Conservation (phyloP, 2,797 vertebrate genomes). For the Crenuchus spilurus region DNA sequence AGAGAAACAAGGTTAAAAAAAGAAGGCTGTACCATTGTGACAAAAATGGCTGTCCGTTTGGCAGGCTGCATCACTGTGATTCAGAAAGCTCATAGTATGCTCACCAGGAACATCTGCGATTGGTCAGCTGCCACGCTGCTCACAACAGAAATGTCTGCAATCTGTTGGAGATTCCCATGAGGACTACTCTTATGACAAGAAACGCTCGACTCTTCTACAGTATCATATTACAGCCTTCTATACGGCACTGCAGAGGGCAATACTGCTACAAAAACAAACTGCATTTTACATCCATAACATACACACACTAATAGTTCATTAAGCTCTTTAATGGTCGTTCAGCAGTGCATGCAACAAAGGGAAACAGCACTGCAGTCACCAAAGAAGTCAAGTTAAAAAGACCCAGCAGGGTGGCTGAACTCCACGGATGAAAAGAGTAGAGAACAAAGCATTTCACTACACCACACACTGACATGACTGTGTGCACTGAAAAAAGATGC, state of each 20-base stretch:
- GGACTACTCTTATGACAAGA: not conserved
- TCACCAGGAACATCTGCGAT: conserved; percentile 1
- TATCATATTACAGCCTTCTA: not conserved
- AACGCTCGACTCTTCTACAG: not conserved
- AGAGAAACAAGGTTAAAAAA: not conserved
- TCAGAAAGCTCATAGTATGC: not conserved
- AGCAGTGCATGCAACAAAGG: not conserved
- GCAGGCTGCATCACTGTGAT: not conserved
- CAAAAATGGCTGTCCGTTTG: not conserved
- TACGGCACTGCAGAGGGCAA: not conserved
- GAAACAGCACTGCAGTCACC: not conserved
- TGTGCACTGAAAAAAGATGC: not conserved
- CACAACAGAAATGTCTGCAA: not conserved
- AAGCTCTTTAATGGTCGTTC: not conserved
- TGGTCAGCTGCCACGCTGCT: conserved; percentile 1
- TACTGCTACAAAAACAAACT: not conserved
- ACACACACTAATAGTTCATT: not conserved
- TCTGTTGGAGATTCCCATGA: conserved; percentile 5
- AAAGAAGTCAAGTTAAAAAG: not conserved
- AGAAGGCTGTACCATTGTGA: not conserved
- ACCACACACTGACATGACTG: not conserved
- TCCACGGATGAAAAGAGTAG: not conserved
- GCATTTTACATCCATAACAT: not conserved
- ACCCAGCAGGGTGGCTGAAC: not conserved
- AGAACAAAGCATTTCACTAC: not conserved